Conservation (phyloP, 2,888 invertebrate species). For the Amphiduros pacificus region DNA sequence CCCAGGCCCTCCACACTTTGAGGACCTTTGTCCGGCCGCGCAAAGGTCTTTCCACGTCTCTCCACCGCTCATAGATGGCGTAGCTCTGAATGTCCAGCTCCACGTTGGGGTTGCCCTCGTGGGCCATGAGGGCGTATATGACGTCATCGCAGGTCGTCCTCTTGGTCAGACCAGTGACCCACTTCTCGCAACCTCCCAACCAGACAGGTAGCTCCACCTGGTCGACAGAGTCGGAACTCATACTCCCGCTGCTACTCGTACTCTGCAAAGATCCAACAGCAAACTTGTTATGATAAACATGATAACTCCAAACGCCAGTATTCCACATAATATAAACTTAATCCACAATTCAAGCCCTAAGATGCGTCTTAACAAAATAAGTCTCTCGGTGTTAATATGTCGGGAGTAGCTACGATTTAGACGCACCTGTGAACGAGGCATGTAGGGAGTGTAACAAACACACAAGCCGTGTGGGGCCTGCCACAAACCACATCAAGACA, state of each 20-base stretch:
- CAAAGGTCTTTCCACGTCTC: conserved; percentile 65
- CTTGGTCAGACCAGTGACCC: conserved; percentile 77
- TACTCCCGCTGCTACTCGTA: conserved; percentile 8
- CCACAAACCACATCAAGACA: no score
- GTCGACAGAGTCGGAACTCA: conserved; percentile 11
- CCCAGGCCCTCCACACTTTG: conserved; percentile 83
- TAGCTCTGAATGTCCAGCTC: conserved; percentile 75
- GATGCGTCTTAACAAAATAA: no score
- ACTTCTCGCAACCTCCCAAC: conserved; percentile 76
- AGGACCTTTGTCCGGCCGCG: conserved; percentile 74
- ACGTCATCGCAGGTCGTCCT: conserved; percentile 80
- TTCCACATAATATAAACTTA: no score
- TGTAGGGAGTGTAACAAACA: no score
- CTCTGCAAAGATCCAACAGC: no score
- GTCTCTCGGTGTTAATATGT: no score
- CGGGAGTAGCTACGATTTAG: no score
- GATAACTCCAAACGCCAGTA: no score
- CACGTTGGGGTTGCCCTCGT: conserved; percentile 64
- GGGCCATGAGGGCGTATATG: conserved; percentile 70
- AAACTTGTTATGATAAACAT: no score
- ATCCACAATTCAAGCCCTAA: no score
- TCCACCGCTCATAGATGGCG: conserved; percentile 69
- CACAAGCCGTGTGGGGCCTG: no score
- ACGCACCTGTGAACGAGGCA: no score
- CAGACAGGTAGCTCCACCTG: conserved; percentile 62